Base-by-base conservation (phyloP, 2,797 vertebrate genomes). In the Falco naumanni region DNA sequence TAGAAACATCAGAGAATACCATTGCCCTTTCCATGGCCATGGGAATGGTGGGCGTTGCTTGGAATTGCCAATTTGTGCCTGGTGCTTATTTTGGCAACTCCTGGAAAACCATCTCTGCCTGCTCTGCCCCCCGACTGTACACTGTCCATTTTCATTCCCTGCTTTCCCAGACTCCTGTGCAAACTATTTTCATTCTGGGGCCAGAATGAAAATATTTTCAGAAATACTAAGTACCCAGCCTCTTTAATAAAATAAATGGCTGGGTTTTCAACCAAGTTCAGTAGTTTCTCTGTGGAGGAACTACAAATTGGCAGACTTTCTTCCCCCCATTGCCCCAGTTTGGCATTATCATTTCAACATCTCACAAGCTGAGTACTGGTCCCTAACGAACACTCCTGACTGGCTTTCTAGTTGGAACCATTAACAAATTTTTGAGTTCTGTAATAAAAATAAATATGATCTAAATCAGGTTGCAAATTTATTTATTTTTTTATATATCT, bases 51-150 rank as follows among this genome's bases (percentile, higher is more conserved):
- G 56, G 29, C 19, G 41, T 25, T 8, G 12, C 29, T 76, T 64
- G 37, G 74, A 88, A 66, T 31, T 0, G 0, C 6, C 18, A 10
- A 0, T 54, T 57, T 43, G 13, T 60, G 15, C 3, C 11, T 28
- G 41, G 19, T 25, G 15, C 34, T 69, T 4, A 0, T 70, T 64
- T 64, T 81, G 50, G 39, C 50, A 37, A 10, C 13, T 59, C 20
- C 14, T 37, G 25, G 33, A 80, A 85, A 53, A 80, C 8, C 37
- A 33, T 1, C 14, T 48, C 60, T 50, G 9, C 60, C 65, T 77
- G 28, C 64, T 83, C 69, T 48, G 60, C 21, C 22, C 17, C 16
- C n/a, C 33, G 41, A 37, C 39, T 22, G 11, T 33, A 17, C 2
- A 3, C 18, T 39, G 51, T 3, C 41, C 7, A 12, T 41, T 95